Evolutionary conservation across 2,888 invertebrate species (phyloP), one percentile per base, ranked within the genome.

Genomic region (Cheilosia soror): DNA sequence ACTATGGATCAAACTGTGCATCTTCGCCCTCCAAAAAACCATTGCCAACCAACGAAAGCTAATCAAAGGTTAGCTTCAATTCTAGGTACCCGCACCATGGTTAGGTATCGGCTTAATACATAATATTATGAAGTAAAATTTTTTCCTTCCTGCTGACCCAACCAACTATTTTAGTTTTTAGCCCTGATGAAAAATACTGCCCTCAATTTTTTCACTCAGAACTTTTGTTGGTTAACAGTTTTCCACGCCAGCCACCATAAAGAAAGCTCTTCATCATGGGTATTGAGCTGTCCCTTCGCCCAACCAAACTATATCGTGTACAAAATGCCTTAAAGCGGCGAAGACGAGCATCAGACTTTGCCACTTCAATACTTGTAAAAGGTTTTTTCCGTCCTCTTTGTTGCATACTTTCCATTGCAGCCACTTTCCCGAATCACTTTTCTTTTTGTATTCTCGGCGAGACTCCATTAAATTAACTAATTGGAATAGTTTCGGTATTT

Each of bases 381-480:
- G 72, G 60, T 71, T 79, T 31, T 53, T 47, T 20, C 57, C 47
- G 15, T 40, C 33, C 20, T 55, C 58, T 69, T 63, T 66, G 49
- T 42, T 58, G 29, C 11, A 9, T 57, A 27, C n/a, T 7, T 51
- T 63, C 49, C 63, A 55, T 49, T 76, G 84, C 58, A 71, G 25
- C 60, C 63, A 69, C 53, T 84, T 79, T 68, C 31, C 29, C 11
- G 11, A 66, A 68, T 58, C 53, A 44, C 31, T 57, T 51, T 72
- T 7, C 20, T 47, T 47, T 13, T 60, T 53, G 29, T 47, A 42
- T 37, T 49, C 42, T 63, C 31, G 13, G 53, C 15, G 40, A 63
- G 13, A 60, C 71, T 79, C 69, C 55, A 80, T 75, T 80, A 75
- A 84, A 80, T 84, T 71, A 84, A 71, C 75, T 76, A 80, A 84